Conservation (phyloP, 2,113 vertebrate genomes). For the Monopterus albus region DNA sequence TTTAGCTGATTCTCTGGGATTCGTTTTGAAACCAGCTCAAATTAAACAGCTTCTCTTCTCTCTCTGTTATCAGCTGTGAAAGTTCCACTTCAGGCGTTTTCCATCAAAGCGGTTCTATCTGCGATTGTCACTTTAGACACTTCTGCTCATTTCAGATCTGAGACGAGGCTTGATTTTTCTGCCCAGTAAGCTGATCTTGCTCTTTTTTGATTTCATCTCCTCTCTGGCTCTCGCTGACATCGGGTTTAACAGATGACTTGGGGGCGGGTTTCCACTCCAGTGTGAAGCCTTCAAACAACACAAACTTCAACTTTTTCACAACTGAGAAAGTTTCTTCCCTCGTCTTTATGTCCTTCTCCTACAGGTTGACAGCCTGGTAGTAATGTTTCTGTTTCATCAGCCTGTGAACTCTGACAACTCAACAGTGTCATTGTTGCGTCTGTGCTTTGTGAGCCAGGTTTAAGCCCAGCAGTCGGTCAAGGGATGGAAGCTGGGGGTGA, state of each 20-base stretch:
- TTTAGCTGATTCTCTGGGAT: conserved; percentile 1
- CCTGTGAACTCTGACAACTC: too few relatives aligned
- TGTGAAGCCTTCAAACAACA: background rate
- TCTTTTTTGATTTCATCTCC: conserved; percentile 39
- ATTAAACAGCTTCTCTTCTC: conserved; percentile 46
- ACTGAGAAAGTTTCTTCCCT: too few relatives aligned
- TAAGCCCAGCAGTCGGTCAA: too few relatives aligned
- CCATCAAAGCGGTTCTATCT: conserved; percentile 36
- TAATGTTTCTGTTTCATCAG: too few relatives aligned
- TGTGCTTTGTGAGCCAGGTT: too few relatives aligned
- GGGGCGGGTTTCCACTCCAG: background rate
- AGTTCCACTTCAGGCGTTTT: conserved; percentile 37
- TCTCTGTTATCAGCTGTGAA: conserved; percentile 30
- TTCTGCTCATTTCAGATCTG: conserved; percentile 31
- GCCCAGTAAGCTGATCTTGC: conserved; percentile 28
- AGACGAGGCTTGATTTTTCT: conserved; percentile 23
- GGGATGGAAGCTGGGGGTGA: too few relatives aligned
- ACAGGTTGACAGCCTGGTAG: too few relatives aligned
- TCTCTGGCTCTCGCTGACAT: conserved; percentile 1
- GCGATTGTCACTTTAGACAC: conserved; percentile 24
- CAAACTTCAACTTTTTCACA: too few relatives aligned
- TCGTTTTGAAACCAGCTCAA: conserved; percentile 6
- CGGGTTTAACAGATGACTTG: background rate
- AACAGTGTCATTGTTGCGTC: too few relatives aligned
- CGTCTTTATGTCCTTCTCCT: too few relatives aligned